Base-by-base conservation (phyloP, 2,888 invertebrate species). In the Lordiphosa fenestrarum region DNA sequence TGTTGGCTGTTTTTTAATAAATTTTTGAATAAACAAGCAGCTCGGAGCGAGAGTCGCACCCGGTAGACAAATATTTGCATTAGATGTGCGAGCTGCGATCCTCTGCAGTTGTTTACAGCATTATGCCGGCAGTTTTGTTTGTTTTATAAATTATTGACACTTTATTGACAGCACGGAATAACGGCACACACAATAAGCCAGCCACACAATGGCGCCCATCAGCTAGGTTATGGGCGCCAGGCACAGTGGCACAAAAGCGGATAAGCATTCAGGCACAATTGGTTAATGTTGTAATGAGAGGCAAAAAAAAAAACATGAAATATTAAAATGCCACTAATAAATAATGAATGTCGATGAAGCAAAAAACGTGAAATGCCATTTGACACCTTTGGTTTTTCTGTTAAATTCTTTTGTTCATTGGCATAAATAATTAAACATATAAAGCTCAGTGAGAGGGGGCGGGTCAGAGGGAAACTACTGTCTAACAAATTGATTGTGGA, bases 61-160 rank as follows among this genome's bases (percentile, higher is more conserved):
- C 51, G 64, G 77, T 67, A 55, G 57, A 65, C 69, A 80, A 80
- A 80, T 80, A 80, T 80, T 80, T 80, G 84, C 83, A 80, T 83
- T 84, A 84, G 80, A 84, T 56, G 46, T 36, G 42, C 30, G 56
- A 44, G 25, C 37, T 64, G 64, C 58, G 66, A 68, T 13, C 25
- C 9, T 9, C 38, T 49, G 51, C 19, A 38, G 59, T 60, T 69
- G 72, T 69, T 78, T 71, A 77, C 63, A 62, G 71, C 61, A 68
- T 74, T 77, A 58, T 65, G 74, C 58, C 36, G 52, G 48, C 60
- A 73, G 57, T 84, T 83, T 66, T 83, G 80, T 80, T 80, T 80
- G 77, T 60, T 85, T 80, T 83, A 85, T 80, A 80, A 80, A 80
- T 80, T 80, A 80, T 80, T 80, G 85, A 85, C 84, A 80, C 85